phyloP scores from a whole-genome alignment of 2,113 vertebrate genomes.

The Peucedramus taeniatus region DNA sequence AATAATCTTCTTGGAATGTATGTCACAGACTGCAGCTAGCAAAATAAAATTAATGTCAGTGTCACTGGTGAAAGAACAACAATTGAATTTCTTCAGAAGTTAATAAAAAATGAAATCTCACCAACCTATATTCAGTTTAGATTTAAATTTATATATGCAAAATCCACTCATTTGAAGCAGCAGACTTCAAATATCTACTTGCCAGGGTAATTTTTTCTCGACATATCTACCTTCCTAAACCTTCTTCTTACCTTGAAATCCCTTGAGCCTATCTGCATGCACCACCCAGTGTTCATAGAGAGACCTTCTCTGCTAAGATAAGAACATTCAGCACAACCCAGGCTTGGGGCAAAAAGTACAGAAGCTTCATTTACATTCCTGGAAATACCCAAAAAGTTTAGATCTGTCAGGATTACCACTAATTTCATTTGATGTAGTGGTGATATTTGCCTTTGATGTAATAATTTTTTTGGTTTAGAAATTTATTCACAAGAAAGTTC shows the following conservation, averaged over 20 bases:
- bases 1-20: not conserved
- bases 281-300: not conserved
- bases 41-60: constrained; percentile 2
- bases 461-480: not conserved
- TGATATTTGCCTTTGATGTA: not conserved
- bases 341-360: not conserved
- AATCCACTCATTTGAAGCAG: not conserved
- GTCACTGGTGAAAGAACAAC: not conserved
- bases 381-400: not conserved
- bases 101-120: not conserved
- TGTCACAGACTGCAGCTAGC: not conserved
- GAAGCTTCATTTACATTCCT: not conserved
- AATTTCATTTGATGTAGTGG: not conserved
- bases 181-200: not conserved
- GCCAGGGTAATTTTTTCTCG: not conserved
- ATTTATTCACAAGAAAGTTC: not conserved
- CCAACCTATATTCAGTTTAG: not conserved
- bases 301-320: not conserved
- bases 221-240: not conserved
- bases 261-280: not conserved
- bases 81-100: not conserved
- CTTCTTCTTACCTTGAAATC: not conserved
- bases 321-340: not conserved
- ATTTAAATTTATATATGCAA: not conserved
- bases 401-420: not conserved